Evolutionary conservation across 2,888 invertebrate species (phyloP), one percentile per base, ranked within the genome.

Genomic region (Folsomia candida): DNA sequence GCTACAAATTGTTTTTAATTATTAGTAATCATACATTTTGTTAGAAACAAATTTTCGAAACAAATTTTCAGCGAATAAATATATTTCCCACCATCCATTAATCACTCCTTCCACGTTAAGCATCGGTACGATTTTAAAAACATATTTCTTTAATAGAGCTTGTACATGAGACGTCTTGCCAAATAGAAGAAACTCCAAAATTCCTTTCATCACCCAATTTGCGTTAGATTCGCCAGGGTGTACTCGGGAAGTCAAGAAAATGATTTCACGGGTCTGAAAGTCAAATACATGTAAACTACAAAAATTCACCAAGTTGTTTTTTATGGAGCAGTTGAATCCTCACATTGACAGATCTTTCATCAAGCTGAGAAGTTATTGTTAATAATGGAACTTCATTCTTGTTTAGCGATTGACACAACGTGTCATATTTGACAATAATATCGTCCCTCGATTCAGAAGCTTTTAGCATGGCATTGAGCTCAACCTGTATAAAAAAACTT

Each of bases 191-290:
- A 86, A 88, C 68, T 88, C 86, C 67, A 93, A 84, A 0, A 90
- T 89, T 4, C 92, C 93, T 82, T 91, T 90, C 91, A 94, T 92
- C 72, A 93, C 89, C 92, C 92, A 94, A 0, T 92, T 92, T 6
- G 93, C 87, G 83, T 93, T 94, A 82, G 91, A 91, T 84, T 94
- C 94, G 0, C 93, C 92, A 0, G 94, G 93, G 85, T 94, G 94
- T 9, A 94, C 93, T 76, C 93, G 86, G 0, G 90, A 88, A 9
- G 91, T 89, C 64, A 94, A 85, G 81, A 93, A 90, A 76, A 93
- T 84, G 77, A 89, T 85, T 76, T 89, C 88, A 51, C 89, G 86
- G 61, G 87, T 87, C 89, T 74, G 65, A 61, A n/a, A 22, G 26
- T 25, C 20, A 22, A 59, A 25, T 25, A 59, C 20, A 57, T 20